Evolutionary conservation across 2,888 invertebrate species (phyloP), one percentile per base, ranked within the genome.

Genomic region (Helobdella robusta): DNA sequence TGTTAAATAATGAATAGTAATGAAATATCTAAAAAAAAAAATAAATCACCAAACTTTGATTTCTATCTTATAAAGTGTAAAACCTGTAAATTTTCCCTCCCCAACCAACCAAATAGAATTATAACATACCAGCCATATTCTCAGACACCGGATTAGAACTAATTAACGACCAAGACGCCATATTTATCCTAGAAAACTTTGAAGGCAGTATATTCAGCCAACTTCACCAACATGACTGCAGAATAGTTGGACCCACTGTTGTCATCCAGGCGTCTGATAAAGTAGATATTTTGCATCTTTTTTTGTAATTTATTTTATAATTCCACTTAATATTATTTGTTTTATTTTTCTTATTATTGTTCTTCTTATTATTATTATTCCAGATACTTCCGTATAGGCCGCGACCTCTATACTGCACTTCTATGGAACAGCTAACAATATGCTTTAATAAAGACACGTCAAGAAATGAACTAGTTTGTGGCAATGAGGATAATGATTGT

Each of bases 391-490:
- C 65, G 20, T 23, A 23, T 20, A 46, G 30, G n/a, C 25, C 28
- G 4, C 84, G 91, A 69, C 93, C 93, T 67, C 84, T 91, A 75
- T 93, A 87, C 82, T 90, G 88, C 79, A 84, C 87, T 75, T 85
- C 89, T 67, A 92, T 94, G 91, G 84, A 85, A 74, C 89, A 89
- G 70, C 86, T 89, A 64, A 86, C 89, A 75, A 86, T 91, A 72
- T 91, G 90, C 81, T 91, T 93, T 81, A 90, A 91, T 67, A 92
- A 92, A 67, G 91, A 92, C 80, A 84, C 89, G 73, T 87, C 87
- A 79, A 89, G 89, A 78, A 88, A 89, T 80, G 89, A 91, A 82
- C 83, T 92, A 84, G 92, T 92, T 79, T 50, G 56, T 58, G n/a
- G 34, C 0, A 50, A 48, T 48, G 18, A 35, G 20, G 28, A 54